Evolutionary conservation across 1,140 invertebrate genomes (phyloP), one percentile per base, ranked within the genome.

Genomic region (Solen grandis): DNA sequence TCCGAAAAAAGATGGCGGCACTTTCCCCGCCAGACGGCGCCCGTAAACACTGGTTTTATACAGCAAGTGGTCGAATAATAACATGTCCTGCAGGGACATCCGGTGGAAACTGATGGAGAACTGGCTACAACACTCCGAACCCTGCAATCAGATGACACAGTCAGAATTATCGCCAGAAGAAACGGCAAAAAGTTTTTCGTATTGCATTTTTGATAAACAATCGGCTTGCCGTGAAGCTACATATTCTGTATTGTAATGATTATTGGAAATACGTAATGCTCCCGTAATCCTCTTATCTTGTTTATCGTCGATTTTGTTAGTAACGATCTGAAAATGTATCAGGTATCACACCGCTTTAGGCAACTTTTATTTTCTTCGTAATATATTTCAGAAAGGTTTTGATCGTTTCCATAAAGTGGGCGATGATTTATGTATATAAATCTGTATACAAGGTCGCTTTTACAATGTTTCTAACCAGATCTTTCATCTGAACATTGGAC

Each of bases 81-180:
- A 35, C 68, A 80, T 80, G 33, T 80, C 77, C 29, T 60, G 68
- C 19, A 55, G 57, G 16, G 52, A 25, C 77, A 80, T 80, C 16
- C 77, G 54, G 31, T 80, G 77, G 52, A 70, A 80, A 52, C 65
- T 80, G 19, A 80, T 46, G 31, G 65, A 70, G 10, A 80, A 38
- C 35, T 80, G 77, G 55, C 77, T 80, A 31, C 77, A 80, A 36
- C 77, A 80, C 27, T 80, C 77, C 2, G 77, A 73, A 35, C 77
- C 77, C 77, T 80, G 57, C 29, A 79, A 72, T 1, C 16, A 0
- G 65, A 19, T 36, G n/a, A n/a, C 8, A 2, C 0, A n/a, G 36
- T 16, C 38, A 35, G n/a, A 25, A n/a, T 1, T 38, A 19, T 25
- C n/a, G 4, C 16, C 36, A 14, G 5, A 10, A n/a, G 1, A 5